Evolutionary conservation across 23 tunicate genomes (phyloP), one percentile per base, ranked within the genome.

Genomic region (Ascidia mentula): DNA sequence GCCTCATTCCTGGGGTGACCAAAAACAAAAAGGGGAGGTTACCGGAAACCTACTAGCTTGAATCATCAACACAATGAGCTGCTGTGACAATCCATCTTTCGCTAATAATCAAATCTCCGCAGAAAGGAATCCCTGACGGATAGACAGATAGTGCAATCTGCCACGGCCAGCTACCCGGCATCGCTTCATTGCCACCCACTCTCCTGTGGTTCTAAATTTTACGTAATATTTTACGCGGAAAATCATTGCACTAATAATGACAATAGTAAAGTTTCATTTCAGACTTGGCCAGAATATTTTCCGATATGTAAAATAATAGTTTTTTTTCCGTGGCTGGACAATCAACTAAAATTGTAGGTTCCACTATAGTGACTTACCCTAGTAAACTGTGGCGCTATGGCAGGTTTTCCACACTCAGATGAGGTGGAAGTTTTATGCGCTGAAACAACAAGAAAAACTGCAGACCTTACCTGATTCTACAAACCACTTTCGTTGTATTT

Each of bases 321-420:
- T 42, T 42, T 42, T n/a, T n/a, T n/a, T n/a, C n/a, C n/a, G n/a
- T n/a, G n/a, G n/a, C 15, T 12, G 15, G 15, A 9, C 15, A 9
- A 9, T 9, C 12, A 42, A 42, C 15, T 9, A 42, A 42, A 42
- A 9, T 9, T n/a, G n/a, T n/a, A n/a, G n/a, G n/a, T n/a, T n/a
- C n/a, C n/a, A n/a, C n/a, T n/a, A n/a, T n/a, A n/a, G n/a, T n/a
- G 24, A 53, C 65, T 53, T 53, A 53, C 65, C 65, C 65, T 20
- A 20, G 65, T 53, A 9, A 53, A 53, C 28, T 28, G 4, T 9
- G 65, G 65, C 1, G 65, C 65, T 3, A 28, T 53, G 28, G 24
- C 22, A 53, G 24, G 28, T 53, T 53, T 53, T 53, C 65, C 65
- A 53, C 65, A 53, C 24, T 53, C 65, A n/a, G n/a, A n/a, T n/a